These are phyloP conservation scores for Heterotilapia buettikoferi DNA, from an alignment of 2,113 vertebrate species.

Conservation along the genomic window DNA sequence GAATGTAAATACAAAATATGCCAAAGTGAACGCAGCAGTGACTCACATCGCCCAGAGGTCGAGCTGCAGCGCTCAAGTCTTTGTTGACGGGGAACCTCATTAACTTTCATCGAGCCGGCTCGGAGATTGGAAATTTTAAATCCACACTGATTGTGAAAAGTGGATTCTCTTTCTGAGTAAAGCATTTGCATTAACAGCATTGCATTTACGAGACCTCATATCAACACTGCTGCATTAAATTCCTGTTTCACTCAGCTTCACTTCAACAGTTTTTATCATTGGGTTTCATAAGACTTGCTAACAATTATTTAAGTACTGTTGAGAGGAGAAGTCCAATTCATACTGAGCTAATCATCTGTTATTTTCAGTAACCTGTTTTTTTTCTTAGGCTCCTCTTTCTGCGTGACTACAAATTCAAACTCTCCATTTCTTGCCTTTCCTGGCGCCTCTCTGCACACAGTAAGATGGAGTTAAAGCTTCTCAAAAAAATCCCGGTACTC, in stretches of 20 bases:
- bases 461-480: neutral
- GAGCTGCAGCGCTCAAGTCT: neutral
- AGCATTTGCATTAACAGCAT: neutral
- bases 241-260: neutral
- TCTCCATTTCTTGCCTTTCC: neutral
- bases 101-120: conserved; percentile 30
- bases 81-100: conserved; percentile 36
- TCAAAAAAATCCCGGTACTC: neutral
- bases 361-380: neutral
- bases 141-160: neutral
- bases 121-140: conserved; percentile 18
- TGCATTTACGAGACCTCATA: conserved; percentile 3
- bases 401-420: neutral
- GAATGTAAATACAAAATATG: neutral
- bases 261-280: neutral
- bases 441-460: neutral
- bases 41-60: conserved; percentile 4
- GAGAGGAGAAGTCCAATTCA: neutral
- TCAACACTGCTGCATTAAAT: neutral
- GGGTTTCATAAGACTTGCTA: neutral
- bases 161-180: neutral
- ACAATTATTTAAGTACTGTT: conserved; percentile 20
- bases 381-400: neutral
- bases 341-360: neutral
- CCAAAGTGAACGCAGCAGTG: neutral